Percentiles rank a stretch among this genome's conserved stretches.
Conservation (phyloP, 2,888 invertebrate species). For the Megamerina dolium region DNA sequence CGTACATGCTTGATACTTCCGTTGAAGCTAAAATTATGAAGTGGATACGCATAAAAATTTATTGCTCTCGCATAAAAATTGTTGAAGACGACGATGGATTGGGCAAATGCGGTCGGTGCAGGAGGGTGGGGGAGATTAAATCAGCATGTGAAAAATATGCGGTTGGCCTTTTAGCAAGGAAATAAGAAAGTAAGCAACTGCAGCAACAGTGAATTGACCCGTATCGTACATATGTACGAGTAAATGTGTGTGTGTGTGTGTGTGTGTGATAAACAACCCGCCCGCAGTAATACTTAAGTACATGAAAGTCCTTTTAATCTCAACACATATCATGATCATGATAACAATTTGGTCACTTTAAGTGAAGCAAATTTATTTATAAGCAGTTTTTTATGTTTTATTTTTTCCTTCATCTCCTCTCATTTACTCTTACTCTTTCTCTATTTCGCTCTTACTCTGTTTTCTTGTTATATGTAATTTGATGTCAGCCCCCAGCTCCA, state of each 20-base stretch:
- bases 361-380: conserved; percentile 49
- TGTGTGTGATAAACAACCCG: conserved; percentile 19
- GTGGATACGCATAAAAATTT: conserved; percentile 47
- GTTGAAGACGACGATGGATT: neutral
- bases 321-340: conserved; percentile 44
- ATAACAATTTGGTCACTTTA: conserved; percentile 49
- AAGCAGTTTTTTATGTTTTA: conserved; percentile 34
- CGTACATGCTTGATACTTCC: too few relatives aligned
- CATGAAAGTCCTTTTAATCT: conserved; percentile 48
- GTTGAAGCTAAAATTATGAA: conserved; percentile 37
- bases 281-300: conserved; percentile 28
- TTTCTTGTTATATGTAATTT: conserved; percentile 15
- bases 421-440: conserved; percentile 2
- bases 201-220: conserved; percentile 10
- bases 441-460: neutral
- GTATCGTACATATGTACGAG: neutral
- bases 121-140: conserved; percentile 28
- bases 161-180: conserved; percentile 20
- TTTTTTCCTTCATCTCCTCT: conserved; percentile 12
- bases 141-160: conserved; percentile 37
- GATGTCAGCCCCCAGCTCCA: too few relatives aligned
- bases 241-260: conserved; percentile 9
- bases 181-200: neutral
- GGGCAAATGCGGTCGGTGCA: neutral
- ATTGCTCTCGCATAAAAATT: conserved; percentile 24